A percentile compares a stretch with the other conserved stretches of the same genome.
Conservation (phyloP, 1,140 invertebrate species). For the Habropoda laboriosa region DNA sequence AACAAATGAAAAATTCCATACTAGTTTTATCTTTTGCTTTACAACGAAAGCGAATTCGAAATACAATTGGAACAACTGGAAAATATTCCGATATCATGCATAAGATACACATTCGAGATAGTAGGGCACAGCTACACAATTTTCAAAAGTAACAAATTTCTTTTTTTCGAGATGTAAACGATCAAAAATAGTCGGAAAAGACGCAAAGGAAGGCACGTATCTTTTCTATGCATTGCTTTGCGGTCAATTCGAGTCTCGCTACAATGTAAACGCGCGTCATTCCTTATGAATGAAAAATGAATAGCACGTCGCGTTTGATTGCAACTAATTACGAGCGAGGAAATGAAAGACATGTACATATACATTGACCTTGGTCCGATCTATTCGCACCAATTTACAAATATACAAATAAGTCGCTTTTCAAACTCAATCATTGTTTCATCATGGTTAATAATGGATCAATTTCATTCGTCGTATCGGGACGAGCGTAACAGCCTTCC, state of each 20-base stretch:
- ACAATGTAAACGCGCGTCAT: conserved; percentile 5
- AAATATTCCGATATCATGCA: neutral
- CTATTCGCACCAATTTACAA: conserved; percentile 69
- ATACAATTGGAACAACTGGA: neutral
- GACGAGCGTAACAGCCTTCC: conserved; percentile 64
- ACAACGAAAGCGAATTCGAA: neutral
- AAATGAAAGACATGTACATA: conserved; percentile 57
- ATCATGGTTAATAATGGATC: neutral
- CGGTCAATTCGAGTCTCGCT: conserved; percentile 9
- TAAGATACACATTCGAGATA: neutral
- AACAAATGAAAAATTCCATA: neutral
- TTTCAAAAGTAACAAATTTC: neutral
- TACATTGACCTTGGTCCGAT: conserved; percentile 60
- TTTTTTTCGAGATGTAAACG: neutral
- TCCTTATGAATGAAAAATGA: neutral
- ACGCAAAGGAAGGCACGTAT: neutral
- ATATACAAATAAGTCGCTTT: conserved; percentile 68
- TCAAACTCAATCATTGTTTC: conserved; percentile 48
- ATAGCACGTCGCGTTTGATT: neutral
- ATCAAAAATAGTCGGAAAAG: neutral
- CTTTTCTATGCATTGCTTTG: neutral
- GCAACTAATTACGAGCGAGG: conserved; percentile 21
- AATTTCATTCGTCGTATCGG: neutral
- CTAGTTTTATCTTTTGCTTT: neutral
- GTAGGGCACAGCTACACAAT: neutral